Percentiles rank a stretch among this genome's conserved stretches.
These are phyloP conservation scores for Polyommatus icarus DNA, from an alignment of 2,888 invertebrate species.

Conservation along the genomic window DNA sequence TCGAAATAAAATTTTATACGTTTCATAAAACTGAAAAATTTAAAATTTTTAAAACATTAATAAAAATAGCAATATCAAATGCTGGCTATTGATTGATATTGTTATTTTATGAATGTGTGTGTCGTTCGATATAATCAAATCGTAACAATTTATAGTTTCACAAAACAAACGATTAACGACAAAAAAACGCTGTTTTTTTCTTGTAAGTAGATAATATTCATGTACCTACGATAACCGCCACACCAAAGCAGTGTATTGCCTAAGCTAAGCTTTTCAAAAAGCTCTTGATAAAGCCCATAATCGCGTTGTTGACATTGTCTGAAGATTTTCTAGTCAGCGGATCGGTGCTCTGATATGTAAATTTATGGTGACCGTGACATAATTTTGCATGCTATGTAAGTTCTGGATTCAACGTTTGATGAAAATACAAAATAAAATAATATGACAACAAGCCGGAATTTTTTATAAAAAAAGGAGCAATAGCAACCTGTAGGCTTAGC, in stretches of 20 bases:
- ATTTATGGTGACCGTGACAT: background rate
- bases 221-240: background rate
- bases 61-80: background rate
- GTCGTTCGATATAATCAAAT: too few species aligned
- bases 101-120: too few species aligned
- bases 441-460: too few species aligned
- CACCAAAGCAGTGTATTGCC: background rate
- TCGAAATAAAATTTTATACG: background rate
- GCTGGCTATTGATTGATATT: background rate
- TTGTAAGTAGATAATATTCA: background rate
- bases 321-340: background rate
- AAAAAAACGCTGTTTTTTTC: too few species aligned
- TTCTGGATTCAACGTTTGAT: too few species aligned
- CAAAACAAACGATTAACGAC: background rate
- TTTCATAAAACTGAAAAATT: background rate
- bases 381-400: too few species aligned
- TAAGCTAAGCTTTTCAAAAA: background rate
- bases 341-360: background rate
- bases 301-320: slow-evolving; percentile 27
- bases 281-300: background rate
- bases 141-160: background rate
- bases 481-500: too few species aligned
- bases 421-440: too few species aligned
- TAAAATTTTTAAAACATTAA: background rate
- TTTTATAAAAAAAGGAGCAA: too few species aligned